phyloP scores from a whole-genome alignment of 1,140 invertebrate species.

The Prorops nasuta region DNA sequence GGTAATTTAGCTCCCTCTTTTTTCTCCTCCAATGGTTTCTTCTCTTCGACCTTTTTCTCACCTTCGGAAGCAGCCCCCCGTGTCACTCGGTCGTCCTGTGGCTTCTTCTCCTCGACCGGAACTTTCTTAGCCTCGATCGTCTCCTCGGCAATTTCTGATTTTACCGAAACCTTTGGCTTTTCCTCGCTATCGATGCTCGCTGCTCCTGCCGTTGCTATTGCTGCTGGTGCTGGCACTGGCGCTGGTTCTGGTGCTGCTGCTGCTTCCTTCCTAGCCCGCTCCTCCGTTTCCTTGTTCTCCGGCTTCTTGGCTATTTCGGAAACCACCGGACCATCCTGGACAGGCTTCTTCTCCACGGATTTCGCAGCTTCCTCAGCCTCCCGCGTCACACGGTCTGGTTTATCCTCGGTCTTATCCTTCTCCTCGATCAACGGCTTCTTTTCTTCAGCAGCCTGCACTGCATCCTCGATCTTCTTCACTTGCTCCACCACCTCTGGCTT shows the following conservation, averaged over 20 bases:
- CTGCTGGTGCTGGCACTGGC: not conserved
- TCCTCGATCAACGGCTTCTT: constrained; percentile 18
- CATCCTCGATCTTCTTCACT: constrained; percentile 14
- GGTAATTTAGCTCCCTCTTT: not conserved
- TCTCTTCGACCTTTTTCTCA: constrained; percentile 2
- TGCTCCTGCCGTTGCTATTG: not conserved
- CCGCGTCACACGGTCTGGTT: constrained; percentile 44
- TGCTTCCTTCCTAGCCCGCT: not conserved
- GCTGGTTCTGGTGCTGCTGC: not conserved
- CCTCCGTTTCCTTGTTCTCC: not conserved
- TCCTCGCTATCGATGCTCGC: not conserved
- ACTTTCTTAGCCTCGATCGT: constrained; percentile 20
- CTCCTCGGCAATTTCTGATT: constrained; percentile 13
- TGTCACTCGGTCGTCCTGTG: constrained; percentile 18
- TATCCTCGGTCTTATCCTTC: constrained; percentile 30
- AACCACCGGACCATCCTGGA: too few relatives aligned
- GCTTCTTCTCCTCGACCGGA: not conserved
- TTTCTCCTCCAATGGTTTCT: not conserved
- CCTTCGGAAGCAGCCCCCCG: constrained; percentile 6
- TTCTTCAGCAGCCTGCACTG: constrained; percentile 5
- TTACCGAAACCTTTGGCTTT: too few relatives aligned
- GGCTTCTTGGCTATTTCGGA: too few relatives aligned
- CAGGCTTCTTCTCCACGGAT: constrained; percentile 2
- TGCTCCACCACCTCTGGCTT: not conserved
- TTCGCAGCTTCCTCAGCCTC: constrained; percentile 38